A percentile compares a stretch with the other conserved stretches of the same genome.
Conservation (phyloP, 2,888 invertebrate genomes). For the Cryptus armator region DNA sequence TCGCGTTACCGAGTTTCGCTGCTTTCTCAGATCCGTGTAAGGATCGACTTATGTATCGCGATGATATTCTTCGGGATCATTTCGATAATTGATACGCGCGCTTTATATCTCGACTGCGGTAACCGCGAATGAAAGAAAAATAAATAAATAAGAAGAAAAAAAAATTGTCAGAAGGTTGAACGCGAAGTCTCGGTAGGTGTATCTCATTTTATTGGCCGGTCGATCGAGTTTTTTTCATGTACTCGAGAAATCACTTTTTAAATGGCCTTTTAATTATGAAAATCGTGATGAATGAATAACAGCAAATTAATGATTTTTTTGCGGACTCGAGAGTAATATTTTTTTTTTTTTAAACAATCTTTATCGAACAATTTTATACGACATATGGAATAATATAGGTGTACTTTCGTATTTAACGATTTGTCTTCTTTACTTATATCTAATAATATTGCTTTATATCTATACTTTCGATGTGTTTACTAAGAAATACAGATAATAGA, state of each 20-base stretch:
- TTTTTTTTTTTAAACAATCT: neutral
- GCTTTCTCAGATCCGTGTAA: conserved; percentile 10
- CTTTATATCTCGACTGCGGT: conserved; percentile 14
- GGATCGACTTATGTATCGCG: conserved; percentile 47
- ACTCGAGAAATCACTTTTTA: neutral
- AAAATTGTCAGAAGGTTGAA: conserved; percentile 40
- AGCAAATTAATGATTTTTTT: too few relatives aligned
- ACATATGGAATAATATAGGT: neutral
- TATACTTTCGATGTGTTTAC: too few relatives aligned
- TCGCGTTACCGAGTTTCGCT: conserved; percentile 10
- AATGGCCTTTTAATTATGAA: neutral
- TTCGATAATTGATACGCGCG: conserved; percentile 51
- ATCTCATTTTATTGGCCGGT: neutral
- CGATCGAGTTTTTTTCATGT: conserved; percentile 5
- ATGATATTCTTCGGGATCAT: conserved; percentile 45
- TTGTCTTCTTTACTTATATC: too few relatives aligned
- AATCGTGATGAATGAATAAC: too few relatives aligned
- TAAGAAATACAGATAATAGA: too few relatives aligned
- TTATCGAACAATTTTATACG: neutral
- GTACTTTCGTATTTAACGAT: neutral
- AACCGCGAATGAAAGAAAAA: conserved; percentile 4
- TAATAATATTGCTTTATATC: too few relatives aligned
- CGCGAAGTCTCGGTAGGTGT: conserved; percentile 2
- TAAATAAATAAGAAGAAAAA: neutral
- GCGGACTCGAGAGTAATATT: too few relatives aligned